These are phyloP conservation scores for Yponomeuta evonymella DNA, from an alignment of 2,888 invertebrate species.

Conservation along the genomic window DNA sequence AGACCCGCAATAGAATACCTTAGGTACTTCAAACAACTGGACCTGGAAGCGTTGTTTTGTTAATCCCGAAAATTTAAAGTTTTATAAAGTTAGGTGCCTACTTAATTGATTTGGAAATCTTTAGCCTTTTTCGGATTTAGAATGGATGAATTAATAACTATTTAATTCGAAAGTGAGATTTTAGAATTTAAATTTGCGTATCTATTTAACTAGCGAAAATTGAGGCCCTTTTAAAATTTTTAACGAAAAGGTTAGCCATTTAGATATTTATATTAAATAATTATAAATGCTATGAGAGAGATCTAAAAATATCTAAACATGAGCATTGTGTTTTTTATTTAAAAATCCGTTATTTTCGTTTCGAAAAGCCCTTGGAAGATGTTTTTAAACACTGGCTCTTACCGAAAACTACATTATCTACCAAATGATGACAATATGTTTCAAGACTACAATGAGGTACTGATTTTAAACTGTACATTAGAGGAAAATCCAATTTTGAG, in stretches of 20 bases:
- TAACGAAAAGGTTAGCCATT: neutral
- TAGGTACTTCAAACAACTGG: no score
- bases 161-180: neutral
- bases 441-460: slow-evolving; percentile 40
- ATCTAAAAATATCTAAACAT: neutral
- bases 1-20: no score
- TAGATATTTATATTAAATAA: neutral
- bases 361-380: neutral
- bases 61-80: no score
- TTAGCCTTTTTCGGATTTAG: neutral
- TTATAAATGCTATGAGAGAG: neutral
- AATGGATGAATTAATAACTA: neutral
- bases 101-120: neutral
- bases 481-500: slow-evolving; percentile 45
- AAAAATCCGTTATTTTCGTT: neutral
- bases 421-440: slow-evolving; percentile 41
- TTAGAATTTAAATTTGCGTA: neutral
- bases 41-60: no score
- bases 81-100: neutral
- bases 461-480: slow-evolving; percentile 37
- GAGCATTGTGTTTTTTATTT: neutral
- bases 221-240: neutral
- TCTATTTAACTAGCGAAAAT: neutral
- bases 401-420: slow-evolving; percentile 24
- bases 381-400: neutral